Evolutionary conservation across 2,888 invertebrate genomes (phyloP), one percentile per base, ranked within the genome.

Genomic region (Phaonia tiefii): DNA sequence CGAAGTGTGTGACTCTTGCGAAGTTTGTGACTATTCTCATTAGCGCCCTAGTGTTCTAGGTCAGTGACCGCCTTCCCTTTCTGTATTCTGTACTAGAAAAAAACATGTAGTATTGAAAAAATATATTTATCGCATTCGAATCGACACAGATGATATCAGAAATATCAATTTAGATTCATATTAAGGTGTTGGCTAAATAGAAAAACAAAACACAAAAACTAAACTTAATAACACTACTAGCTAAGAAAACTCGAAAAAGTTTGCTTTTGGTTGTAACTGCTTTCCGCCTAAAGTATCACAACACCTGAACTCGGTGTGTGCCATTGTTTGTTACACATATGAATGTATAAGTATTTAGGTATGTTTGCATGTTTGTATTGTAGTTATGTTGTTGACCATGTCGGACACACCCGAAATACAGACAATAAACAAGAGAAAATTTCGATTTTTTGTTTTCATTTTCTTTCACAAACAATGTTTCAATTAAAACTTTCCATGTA

Each of bases 231-330:
- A n/a, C n/a, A 31, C 3, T 31, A 31, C 31, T 31, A 31, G 31
- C 31, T 5, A 31, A 31, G 13, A 3, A 15, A 15, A 13, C 31
- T 15, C 11, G 8, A 31, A 31, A 31, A 31, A 5, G 31, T 31
- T 31, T 70, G 79, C 79, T 46, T 71, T 69, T 46, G 49, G 71
- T 51, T 66, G 31, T n/a, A 75, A 75, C 54, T 66, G 63, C 69
- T 42, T 44, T n/a, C n/a, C n/a, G 15, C 46, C 22, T 75, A 46
- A 71, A 75, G 44, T 72, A 39, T 60, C 75, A 26, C 54, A 80
- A 74, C 65, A 74, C 69, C 72, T 31, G 15, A 17, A 46, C 11
- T 31, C 3, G 31, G 31, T 31, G 8, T 31, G 31, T 8, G 4
- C 31, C 31, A 31, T 3, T 31, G 31, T 8, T 31, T 3, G 31